Evolutionary conservation across 2,888 invertebrate genomes (phyloP).

Genomic region (Eupeodes luniger): DNA sequence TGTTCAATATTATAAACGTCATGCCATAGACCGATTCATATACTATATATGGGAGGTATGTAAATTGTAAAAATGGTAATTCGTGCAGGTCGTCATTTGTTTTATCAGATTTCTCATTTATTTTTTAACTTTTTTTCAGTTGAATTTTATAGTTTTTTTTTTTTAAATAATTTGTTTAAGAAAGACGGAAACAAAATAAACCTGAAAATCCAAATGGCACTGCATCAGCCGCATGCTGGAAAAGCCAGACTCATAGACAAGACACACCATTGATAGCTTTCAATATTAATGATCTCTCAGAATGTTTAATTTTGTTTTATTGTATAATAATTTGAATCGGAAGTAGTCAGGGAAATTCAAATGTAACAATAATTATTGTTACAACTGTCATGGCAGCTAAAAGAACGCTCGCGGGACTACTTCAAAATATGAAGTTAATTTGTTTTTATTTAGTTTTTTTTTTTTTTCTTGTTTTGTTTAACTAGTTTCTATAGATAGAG

Average conservation of each 20-base stretch:
- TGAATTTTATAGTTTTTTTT: not conserved
- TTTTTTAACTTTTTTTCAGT: slow-evolving; percentile 30
- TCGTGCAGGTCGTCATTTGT: slow-evolving; percentile 50
- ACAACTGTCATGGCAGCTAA: slow-evolving; percentile 46
- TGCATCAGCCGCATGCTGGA: not conserved
- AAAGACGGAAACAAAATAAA: slow-evolving; percentile 8
- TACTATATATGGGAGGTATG: slow-evolving; percentile 6
- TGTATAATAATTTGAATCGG: slow-evolving; percentile 74
- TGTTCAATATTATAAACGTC: slow-evolving; percentile 15
- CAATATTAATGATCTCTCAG: slow-evolving; percentile 70
- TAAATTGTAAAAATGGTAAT: slow-evolving; percentile 68
- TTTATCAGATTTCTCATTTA: slow-evolving; percentile 66
- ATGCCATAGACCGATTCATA: not conserved
- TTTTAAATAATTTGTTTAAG: not conserved
- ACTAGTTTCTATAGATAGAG: slow-evolving; percentile 3
- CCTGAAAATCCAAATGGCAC: slow-evolving; percentile 40
- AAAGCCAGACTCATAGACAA: slow-evolving; percentile 27
- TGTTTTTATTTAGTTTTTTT: slow-evolving; percentile 11
- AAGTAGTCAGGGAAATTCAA: slow-evolving; percentile 74
- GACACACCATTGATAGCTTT: slow-evolving; percentile 55
- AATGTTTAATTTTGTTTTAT: slow-evolving; percentile 16
- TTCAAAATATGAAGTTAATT: slow-evolving; percentile 61
- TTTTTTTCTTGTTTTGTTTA: not conserved
- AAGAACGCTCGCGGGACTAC: slow-evolving; percentile 15
- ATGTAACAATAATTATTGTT: slow-evolving; percentile 58